Conservation (phyloP, 37 sponge, comb jelly and placozoan genomes). For the Oscarella lobularis region DNA sequence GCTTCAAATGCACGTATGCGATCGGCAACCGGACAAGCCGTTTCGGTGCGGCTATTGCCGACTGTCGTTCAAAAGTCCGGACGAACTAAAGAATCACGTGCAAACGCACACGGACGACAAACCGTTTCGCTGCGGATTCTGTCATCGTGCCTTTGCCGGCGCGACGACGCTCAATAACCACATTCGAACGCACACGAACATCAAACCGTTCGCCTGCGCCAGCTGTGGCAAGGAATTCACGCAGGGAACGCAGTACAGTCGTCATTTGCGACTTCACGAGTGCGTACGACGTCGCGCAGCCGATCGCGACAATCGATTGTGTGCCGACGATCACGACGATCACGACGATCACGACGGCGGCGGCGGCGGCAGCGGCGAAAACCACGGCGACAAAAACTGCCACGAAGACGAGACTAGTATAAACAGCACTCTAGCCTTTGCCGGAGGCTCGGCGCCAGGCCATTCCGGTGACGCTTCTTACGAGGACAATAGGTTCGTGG, state of each 20-base stretch:
- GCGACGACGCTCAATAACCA: neutral
- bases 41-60: neutral
- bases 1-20: conserved; percentile 2
- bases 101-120: neutral
- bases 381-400: no score
- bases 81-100: neutral
- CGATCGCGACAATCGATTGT: no score
- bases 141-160: conserved; percentile 1
- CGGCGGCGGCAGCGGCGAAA: no score
- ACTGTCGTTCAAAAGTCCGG: neutral
- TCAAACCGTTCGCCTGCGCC: neutral
- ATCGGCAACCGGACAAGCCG: neutral
- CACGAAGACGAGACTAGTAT: no score
- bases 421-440: no score
- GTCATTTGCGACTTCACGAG: neutral
- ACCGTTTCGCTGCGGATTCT: neutral
- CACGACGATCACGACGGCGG: no score
- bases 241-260: neutral
- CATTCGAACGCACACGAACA: neutral
- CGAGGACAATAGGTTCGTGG: no score
- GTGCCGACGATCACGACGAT: no score
- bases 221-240: neutral
- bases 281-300: no score
- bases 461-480: no score
- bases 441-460: no score